These are phyloP conservation scores for Diaprepes abbreviatus DNA, from an alignment of 2,888 invertebrate species.

Conservation along the genomic window DNA sequence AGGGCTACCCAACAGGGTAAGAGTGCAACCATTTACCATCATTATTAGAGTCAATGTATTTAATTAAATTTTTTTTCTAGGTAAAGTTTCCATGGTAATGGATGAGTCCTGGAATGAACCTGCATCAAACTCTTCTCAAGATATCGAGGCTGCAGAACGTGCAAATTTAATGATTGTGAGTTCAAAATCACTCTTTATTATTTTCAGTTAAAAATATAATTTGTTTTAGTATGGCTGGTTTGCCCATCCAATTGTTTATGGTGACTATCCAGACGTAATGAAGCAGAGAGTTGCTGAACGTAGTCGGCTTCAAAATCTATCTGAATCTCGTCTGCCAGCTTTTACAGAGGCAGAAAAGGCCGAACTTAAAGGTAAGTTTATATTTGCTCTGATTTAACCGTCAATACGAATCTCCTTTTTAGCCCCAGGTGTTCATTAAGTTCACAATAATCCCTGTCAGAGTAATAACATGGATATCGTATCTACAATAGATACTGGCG, in stretches of 20 bases:
- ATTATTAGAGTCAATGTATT: too few relatives aligned
- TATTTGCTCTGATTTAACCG: too few relatives aligned
- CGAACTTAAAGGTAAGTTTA: conserved; percentile 68
- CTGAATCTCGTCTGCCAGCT: conserved; percentile 74
- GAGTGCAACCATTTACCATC: background rate
- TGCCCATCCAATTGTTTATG: conserved; percentile 74
- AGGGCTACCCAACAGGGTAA: conserved; percentile 56
- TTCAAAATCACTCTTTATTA: background rate
- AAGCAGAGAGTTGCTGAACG: conserved; percentile 71
- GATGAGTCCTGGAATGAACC: conserved; percentile 76
- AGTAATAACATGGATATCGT: too few relatives aligned
- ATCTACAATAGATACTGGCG: too few relatives aligned
- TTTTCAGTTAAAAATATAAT: background rate
- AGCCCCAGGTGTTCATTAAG: too few relatives aligned
- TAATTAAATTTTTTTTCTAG: conserved; percentile 31
- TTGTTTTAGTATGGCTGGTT: conserved; percentile 54
- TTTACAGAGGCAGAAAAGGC: conserved; percentile 74
- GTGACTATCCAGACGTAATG: conserved; percentile 79
- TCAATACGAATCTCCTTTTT: too few relatives aligned
- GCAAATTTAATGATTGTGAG: conserved; percentile 71
- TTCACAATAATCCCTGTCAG: too few relatives aligned
- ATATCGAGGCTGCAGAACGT: conserved; percentile 73
- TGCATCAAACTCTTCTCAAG: conserved; percentile 69
- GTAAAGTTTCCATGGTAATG: conserved; percentile 67
- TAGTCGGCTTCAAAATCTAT: conserved; percentile 73